Evolutionary conservation across 2,888 invertebrate species (phyloP), one percentile per base, ranked within the genome.

Genomic region (Xanthia togata): DNA sequence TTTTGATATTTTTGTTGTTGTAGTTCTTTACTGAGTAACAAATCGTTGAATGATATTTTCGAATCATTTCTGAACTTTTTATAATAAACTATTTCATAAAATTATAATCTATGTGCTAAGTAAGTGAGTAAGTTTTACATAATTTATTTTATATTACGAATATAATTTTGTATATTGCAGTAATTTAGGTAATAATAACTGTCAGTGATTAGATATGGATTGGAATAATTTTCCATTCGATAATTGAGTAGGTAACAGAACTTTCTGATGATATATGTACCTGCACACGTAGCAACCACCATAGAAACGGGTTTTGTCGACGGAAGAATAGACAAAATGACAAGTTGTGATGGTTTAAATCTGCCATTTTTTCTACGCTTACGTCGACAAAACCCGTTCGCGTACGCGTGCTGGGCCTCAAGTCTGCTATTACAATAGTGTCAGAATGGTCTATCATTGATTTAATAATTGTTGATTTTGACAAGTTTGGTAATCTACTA

Each of bases 31-130:
- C 12, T 44, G 26, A 47, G 0, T 1, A 55, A 63, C 11, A 38
- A 47, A 73, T 2, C 2, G 31, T 9, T 69, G 67, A 81, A 84
- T 85, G 79, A 81, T 87, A 63, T 38, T 62, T n/a, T 73, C 20
- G 14, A 62, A 5, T 14, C 4, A n/a, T 5, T 14, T 57, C 26
- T n/a, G 31, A 23, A 57, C 38, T 38, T 78, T 78, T 65, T 86
- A 82, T 86, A 86, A 41, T 31, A 44, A 47, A 69, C 53, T 71
- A 41, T 81, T 71, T 60, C 70, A 35, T 57, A 67, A 17, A 14
- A 57, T 17, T 31, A 12, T 65, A n/a, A 79, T 65, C 63, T 44
- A 44, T 78, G 53, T 72, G 68, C 60, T 23, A 64, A 53, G 3
- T 4, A 20, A 35, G 31, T 55, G 35, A 8, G 47, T 72, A 50